Evolutionary conservation across 2,888 invertebrate genomes (phyloP).

Genomic region (Ypsolopha scabrella): DNA sequence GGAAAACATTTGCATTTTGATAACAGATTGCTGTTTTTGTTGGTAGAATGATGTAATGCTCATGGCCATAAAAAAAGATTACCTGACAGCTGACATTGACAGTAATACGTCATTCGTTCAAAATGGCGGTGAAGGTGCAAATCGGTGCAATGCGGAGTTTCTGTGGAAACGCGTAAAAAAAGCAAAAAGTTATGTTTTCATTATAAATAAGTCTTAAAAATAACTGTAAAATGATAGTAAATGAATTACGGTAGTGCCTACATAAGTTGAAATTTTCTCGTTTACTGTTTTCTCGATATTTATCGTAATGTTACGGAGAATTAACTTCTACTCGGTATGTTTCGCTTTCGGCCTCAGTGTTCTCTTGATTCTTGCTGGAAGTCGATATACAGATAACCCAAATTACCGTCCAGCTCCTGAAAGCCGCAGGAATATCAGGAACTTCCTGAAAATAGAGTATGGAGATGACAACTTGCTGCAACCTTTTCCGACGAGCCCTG

Average conservation of each 20-base stretch:
- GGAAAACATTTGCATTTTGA: too few species aligned
- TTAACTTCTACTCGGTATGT: conserved; percentile 66
- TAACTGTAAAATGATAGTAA: conserved; percentile 46
- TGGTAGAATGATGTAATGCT: too few species aligned
- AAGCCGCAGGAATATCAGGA: conserved; percentile 48
- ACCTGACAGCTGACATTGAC: neutral
- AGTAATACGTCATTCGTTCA: conserved; percentile 21
- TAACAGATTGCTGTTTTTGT: too few species aligned
- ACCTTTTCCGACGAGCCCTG: conserved; percentile 42
- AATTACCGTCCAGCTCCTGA: conserved; percentile 58
- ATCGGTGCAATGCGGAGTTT: conserved; percentile 66
- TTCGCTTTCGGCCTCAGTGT: conserved; percentile 64
- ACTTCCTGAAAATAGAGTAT: conserved; percentile 74
- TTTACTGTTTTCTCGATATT: conserved; percentile 26
- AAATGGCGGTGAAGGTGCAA: conserved; percentile 38
- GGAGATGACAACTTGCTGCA: conserved; percentile 36
- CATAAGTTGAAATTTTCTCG: conserved; percentile 19
- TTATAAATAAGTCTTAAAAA: conserved; percentile 27
- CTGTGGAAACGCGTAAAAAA: conserved; percentile 49
- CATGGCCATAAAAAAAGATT: too few species aligned
- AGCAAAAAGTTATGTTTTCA: conserved; percentile 47
- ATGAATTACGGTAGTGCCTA: conserved; percentile 39
- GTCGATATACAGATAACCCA: conserved; percentile 66
- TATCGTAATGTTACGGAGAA: conserved; percentile 62
- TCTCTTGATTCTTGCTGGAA: conserved; percentile 64